Conservation (phyloP, 2,888 invertebrate genomes). For the Chromoteleia sp. region DNA sequence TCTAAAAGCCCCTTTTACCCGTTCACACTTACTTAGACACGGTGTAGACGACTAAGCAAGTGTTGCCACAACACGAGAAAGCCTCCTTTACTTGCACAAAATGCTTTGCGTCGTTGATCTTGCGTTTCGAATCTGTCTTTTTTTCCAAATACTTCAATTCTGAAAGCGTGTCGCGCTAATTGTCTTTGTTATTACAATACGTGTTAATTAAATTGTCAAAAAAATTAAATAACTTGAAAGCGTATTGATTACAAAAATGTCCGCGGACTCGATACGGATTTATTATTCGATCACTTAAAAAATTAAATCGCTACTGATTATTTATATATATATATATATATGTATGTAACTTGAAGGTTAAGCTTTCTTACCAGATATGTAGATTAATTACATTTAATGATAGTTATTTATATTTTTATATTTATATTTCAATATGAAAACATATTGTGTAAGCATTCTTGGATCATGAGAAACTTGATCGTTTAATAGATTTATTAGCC, state of each 20-base stretch:
- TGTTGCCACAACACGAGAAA: conserved; percentile 72
- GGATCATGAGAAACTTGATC: conserved; percentile 32
- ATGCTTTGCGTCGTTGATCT: conserved; percentile 35
- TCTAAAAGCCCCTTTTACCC: conserved; percentile 83
- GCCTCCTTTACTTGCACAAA: conserved; percentile 39
- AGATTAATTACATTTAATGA: conserved; percentile 35
- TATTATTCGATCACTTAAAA: conserved; percentile 1
- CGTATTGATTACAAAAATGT: too few relatives aligned
- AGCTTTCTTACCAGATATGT: conserved; percentile 22
- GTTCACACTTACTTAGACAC: conserved; percentile 79
- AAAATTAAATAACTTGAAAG: neutral
- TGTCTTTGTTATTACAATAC: conserved; percentile 20
- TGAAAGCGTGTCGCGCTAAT: conserved; percentile 47
- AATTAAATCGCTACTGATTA: conserved; percentile 10
- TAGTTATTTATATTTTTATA: conserved; percentile 32
- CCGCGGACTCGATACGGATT: neutral
- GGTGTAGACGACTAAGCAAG: conserved; percentile 74
- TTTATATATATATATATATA: too few relatives aligned
- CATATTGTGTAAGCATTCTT: conserved; percentile 39
- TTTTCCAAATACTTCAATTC: conserved; percentile 11
- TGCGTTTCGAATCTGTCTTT: conserved; percentile 34
- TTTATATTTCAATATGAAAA: conserved; percentile 15
- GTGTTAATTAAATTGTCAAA: conserved; percentile 12
- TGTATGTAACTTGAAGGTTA: conserved; percentile 22
- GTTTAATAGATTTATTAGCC: conserved; percentile 24